Conservation (phyloP, 1,140 invertebrate genomes). For the Leptopilina boulardi region DNA sequence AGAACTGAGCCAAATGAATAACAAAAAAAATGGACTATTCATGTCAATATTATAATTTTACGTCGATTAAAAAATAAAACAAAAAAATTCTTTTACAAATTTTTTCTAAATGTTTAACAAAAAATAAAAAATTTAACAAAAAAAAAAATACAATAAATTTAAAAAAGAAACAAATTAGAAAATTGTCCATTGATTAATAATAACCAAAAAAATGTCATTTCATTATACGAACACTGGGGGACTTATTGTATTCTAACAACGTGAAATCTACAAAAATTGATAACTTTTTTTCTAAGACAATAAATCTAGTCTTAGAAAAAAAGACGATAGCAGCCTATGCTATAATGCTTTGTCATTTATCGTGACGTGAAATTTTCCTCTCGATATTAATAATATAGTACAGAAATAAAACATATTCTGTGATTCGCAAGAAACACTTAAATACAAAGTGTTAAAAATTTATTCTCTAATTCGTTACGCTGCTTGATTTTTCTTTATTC, state of each 20-base stretch:
- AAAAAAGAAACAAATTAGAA: conserved; percentile 8
- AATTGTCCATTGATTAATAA: conserved; percentile 30
- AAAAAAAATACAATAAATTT: too few relatives aligned
- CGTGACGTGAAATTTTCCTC: background rate
- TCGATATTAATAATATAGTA: background rate
- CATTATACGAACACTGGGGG: too few relatives aligned
- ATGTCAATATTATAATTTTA: conserved; percentile 30
- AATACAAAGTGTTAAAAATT: conserved; percentile 53
- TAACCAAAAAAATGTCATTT: background rate
- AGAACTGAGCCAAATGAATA: conserved; percentile 18
- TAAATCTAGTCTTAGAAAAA: background rate
- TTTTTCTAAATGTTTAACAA: too few relatives aligned
- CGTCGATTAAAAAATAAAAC: conserved; percentile 44
- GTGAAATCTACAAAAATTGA: conserved; percentile 68
- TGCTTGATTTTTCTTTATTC: conserved; percentile 52
- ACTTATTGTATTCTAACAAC: conserved; percentile 44
- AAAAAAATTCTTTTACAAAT: too few relatives aligned
- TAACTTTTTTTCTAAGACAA: conserved; percentile 33
- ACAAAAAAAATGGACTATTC: background rate
- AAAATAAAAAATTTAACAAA: too few relatives aligned
- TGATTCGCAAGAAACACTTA: conserved; percentile 49
- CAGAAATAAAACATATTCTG: conserved; percentile 16
- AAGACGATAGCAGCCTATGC: conserved; percentile 23
- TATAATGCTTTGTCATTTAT: conserved; percentile 27
- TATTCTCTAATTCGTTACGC: conserved; percentile 61